phyloP scores from a whole-genome alignment of 2,888 invertebrate species.

The Dryadula phaetusa region DNA sequence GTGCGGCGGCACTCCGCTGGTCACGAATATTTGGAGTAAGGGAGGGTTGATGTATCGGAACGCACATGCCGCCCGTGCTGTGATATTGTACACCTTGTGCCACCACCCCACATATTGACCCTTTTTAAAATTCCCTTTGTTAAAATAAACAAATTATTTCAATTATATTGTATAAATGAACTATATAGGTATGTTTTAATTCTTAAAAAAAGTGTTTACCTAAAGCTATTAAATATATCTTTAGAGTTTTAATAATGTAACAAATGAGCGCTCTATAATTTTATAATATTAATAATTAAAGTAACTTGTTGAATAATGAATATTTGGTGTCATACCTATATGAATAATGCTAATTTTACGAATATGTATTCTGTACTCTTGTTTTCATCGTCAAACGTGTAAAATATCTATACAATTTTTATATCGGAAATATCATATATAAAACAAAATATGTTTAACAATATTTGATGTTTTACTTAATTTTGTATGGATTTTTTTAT shows the following conservation, averaged over 20 bases:
- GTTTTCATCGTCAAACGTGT: too few relatives aligned
- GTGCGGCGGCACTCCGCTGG: constrained; percentile 54
- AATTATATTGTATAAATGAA: constrained; percentile 45
- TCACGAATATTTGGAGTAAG: constrained; percentile 57
- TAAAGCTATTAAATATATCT: background rate
- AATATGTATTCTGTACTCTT: too few relatives aligned
- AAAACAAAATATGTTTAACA: too few relatives aligned
- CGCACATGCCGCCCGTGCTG: constrained; percentile 75
- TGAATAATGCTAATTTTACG: too few relatives aligned
- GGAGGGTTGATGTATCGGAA: constrained; percentile 72
- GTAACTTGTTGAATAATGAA: too few relatives aligned
- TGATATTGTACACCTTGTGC: constrained; percentile 83
- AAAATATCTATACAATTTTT: background rate
- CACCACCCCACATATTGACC: constrained; percentile 75
- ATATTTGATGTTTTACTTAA: too few relatives aligned
- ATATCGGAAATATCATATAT: background rate
- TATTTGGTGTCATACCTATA: too few relatives aligned
- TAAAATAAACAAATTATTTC: constrained; percentile 50
- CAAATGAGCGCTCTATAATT: too few relatives aligned
- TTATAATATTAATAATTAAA: too few relatives aligned
- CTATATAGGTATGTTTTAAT: constrained; percentile 19
- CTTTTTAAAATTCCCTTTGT: constrained; percentile 56
- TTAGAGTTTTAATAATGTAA: too few relatives aligned
- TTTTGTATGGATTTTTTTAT: background rate
- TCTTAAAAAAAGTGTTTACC: background rate